Evolutionary conservation across 2,113 vertebrate species (phyloP).

Genomic region (Dromiciops gliroides): DNA sequence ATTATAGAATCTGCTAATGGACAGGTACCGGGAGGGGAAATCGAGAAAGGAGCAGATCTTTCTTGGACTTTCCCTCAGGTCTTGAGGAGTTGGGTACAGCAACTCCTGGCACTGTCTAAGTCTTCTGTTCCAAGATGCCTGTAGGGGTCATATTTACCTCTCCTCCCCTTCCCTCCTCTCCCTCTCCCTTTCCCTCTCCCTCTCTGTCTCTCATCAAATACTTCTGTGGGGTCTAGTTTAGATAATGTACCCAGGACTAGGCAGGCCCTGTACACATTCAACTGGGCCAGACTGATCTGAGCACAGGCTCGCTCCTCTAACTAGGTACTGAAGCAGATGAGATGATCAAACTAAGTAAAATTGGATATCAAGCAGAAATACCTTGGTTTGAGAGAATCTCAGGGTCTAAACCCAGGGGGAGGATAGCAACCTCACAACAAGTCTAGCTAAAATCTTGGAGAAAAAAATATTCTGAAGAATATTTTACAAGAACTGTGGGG

Average conservation of each 20-base stretch:
- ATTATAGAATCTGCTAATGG: neutral
- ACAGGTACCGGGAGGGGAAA: neutral
- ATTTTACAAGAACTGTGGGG: neutral
- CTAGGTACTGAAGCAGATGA: neutral
- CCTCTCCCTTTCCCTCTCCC: neutral
- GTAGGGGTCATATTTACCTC: no score
- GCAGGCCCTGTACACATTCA: neutral
- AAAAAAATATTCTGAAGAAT: neutral
- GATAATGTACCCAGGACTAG: neutral
- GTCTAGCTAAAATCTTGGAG: neutral
- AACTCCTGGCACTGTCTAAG: no score
- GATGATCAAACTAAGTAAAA: neutral
- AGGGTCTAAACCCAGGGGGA: neutral
- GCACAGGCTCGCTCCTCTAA: neutral
- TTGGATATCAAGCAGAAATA: neutral
- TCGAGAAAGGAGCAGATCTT: neutral
- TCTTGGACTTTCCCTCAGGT: neutral
- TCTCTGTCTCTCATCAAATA: neutral
- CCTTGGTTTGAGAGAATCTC: neutral
- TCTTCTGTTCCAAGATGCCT: neutral
- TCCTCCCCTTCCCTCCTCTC: no score
- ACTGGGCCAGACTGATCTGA: neutral
- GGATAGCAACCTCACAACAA: neutral
- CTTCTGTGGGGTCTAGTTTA: neutral
- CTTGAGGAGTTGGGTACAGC: neutral